Conservation (phyloP, 2,113 vertebrate genomes). For the Falco punctatus region DNA sequence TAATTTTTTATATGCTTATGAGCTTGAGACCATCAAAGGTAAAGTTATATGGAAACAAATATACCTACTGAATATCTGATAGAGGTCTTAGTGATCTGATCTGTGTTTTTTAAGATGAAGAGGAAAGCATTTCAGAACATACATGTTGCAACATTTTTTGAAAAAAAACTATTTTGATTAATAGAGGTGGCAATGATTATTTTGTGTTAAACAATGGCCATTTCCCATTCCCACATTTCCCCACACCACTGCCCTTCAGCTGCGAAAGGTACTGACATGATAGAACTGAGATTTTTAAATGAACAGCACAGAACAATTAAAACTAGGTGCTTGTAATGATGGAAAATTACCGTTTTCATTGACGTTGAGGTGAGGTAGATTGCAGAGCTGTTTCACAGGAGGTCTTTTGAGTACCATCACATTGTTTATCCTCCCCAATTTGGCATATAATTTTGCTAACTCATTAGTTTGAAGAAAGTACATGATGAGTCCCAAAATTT, state of each 20-base stretch:
- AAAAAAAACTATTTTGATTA: not conserved
- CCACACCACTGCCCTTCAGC: not conserved
- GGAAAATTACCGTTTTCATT: slow-evolving; percentile 56
- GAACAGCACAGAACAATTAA: slow-evolving; percentile 25
- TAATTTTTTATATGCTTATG: not conserved
- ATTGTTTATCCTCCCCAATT: slow-evolving; percentile 20
- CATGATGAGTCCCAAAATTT: not conserved
- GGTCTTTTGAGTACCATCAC: not conserved
- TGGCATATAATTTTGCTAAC: slow-evolving; percentile 16
- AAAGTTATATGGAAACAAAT: not conserved
- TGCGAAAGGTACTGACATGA: slow-evolving; percentile 14
- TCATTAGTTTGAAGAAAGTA: slow-evolving; percentile 30
- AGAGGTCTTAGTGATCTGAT: not conserved
- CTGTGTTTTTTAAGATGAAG: not conserved
- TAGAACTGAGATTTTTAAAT: not conserved
- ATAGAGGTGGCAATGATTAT: not conserved
- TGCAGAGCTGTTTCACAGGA: slow-evolving; percentile 3
- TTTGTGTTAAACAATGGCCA: not conserved
- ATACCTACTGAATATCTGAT: not conserved
- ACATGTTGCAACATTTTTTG: not conserved
- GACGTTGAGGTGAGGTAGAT: slow-evolving; percentile 11
- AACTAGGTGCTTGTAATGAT: slow-evolving; percentile 19
- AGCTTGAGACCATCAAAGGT: not conserved
- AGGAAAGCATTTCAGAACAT: not conserved
- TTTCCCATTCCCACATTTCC: not conserved